Conservation (phyloP, 2,113 vertebrate species). For the Oceanodroma tethys region DNA sequence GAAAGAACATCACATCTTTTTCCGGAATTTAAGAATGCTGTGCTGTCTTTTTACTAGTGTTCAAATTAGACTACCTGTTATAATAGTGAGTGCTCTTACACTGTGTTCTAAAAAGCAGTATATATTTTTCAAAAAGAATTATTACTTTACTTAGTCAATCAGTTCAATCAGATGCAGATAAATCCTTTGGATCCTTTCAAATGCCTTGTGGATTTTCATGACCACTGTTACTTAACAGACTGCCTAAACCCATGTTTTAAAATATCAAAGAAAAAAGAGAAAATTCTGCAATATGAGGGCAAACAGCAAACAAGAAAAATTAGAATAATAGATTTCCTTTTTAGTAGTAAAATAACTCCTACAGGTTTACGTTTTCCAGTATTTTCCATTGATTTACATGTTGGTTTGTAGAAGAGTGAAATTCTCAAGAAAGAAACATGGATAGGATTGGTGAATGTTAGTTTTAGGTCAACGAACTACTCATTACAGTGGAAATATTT, state of each 20-base stretch:
- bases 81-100: background rate
- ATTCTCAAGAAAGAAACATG: background rate
- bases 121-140: background rate
- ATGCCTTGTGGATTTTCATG: background rate
- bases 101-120: background rate
- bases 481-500: background rate
- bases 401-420: background rate
- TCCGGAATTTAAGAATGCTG: constrained; percentile 34
- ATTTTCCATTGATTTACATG: background rate
- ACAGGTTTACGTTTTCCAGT: background rate
- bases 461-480: background rate
- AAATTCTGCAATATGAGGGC: background rate
- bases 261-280: background rate
- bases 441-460: background rate
- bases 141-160: background rate
- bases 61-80: constrained; percentile 14
- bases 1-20: constrained; percentile 48
- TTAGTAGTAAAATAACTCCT: background rate
- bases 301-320: background rate
- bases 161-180: background rate
- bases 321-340: background rate
- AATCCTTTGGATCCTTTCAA: background rate
- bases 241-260: background rate
- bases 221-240: background rate
- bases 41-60: constrained; percentile 7